Evolutionary conservation across 2,797 vertebrate species (phyloP), one percentile per base, ranked within the genome.

Genomic region (Micrastur ruficollis): DNA sequence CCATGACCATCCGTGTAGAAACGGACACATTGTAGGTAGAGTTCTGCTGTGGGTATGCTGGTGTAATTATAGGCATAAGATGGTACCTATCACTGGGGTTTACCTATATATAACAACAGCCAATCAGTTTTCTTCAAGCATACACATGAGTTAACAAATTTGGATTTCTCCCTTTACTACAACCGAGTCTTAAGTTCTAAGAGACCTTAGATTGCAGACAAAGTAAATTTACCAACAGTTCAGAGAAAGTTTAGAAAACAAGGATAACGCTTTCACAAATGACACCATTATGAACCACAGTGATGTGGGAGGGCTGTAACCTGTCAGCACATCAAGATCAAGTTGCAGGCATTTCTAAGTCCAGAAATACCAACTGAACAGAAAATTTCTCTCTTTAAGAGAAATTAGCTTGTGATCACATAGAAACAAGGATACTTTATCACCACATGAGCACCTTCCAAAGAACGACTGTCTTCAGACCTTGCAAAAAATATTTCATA

Each of bases 21-120:
- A 98, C 97, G 53, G 99, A 99, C 95, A 99, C 99, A 96, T 99
- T 99, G 98, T 99, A 99, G 52, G 99, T 98, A 72, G 99, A 99
- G 98, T 99, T 99, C 98, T 99, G 99, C 95, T 99, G 99, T 94
- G 99, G 99, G 98, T 99, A 99, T 90, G 98, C 98, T 96, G 99
- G 99, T 95, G 99, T 99, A 98, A 99, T 99, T 98, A 99, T 99
- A 97, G 99, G 99, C 99, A 99, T 99, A 95, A 99, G 98, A 98
- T 99, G 99, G 98, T 98, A 99, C 95, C 99, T 98, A 98, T 99
- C 99, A 98, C 98, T 99, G 92, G 98, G 98, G 84, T 98, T 99
- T 95, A 99, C 98, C 99, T 99, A 98, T n/a, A 94, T 96, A 98
- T 97, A 98, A 98, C 93, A 98, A 98, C 98, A 98, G 97, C 98